Conservation (phyloP, 2,888 invertebrate species). For the Imbricaverruca yamaguchii region DNA sequence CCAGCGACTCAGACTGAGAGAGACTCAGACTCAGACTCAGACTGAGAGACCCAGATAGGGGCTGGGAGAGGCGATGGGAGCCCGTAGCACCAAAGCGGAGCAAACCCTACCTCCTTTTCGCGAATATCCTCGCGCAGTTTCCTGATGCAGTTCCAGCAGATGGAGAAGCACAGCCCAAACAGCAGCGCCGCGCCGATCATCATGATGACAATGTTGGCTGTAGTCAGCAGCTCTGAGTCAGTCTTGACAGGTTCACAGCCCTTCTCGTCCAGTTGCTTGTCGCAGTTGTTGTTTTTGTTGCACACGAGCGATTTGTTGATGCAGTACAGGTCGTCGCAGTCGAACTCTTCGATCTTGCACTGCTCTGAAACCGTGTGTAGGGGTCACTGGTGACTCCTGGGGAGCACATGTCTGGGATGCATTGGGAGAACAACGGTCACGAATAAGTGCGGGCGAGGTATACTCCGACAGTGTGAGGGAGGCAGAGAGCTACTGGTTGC, state of each 20-base stretch:
- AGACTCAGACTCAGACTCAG: too few relatives aligned
- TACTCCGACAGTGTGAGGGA: too few relatives aligned
- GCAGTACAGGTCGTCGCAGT: slow-evolving; percentile 82
- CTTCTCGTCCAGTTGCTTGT: slow-evolving; percentile 71
- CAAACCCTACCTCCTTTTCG: slow-evolving; percentile 64
- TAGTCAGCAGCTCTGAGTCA: slow-evolving; percentile 33
- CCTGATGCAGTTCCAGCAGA: slow-evolving; percentile 76
- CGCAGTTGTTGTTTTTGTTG: slow-evolving; percentile 67
- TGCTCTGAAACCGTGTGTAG: slow-evolving; percentile 36
- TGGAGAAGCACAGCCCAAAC: slow-evolving; percentile 78
- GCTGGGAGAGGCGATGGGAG: too few relatives aligned
- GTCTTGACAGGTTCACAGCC: neutral
- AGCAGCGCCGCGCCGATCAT: slow-evolving; percentile 79
- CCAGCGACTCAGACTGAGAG: too few relatives aligned
- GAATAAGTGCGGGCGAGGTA: too few relatives aligned
- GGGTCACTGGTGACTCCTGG: too few relatives aligned
- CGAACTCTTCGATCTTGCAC: slow-evolving; percentile 53
- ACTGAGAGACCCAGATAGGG: too few relatives aligned
- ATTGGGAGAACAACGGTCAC: too few relatives aligned
- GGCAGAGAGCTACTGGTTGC: too few relatives aligned
- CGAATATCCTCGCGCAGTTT: slow-evolving; percentile 79
- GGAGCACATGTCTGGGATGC: too few relatives aligned
- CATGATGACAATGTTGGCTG: slow-evolving; percentile 72
- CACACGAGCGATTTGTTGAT: slow-evolving; percentile 62
- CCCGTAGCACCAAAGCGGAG: too few relatives aligned